phyloP scores from a whole-genome alignment of 2,113 vertebrate species.

The Hiodon alosoides region DNA sequence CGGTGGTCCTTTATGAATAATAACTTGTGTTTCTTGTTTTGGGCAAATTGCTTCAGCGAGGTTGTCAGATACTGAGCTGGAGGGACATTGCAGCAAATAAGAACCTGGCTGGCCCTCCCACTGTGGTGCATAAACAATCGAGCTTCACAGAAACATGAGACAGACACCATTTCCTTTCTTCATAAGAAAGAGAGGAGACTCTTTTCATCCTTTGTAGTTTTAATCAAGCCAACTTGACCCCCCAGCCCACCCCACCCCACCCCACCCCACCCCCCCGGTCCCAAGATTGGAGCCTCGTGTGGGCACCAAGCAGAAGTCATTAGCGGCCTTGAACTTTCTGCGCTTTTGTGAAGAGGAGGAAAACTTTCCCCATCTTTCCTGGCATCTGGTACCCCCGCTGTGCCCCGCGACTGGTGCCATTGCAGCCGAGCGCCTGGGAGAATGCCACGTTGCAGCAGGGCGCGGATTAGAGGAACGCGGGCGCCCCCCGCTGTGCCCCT shows the following conservation, averaged over 20 bases:
- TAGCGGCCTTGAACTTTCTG: conserved; percentile 5
- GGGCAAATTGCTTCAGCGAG: conserved; percentile 21
- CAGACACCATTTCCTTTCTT: conserved; percentile 20
- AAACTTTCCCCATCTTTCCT: conserved; percentile 3
- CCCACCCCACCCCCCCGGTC: too few species aligned
- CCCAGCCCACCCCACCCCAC: not conserved
- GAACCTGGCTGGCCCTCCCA: conserved; percentile 16
- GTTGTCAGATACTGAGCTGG: conserved; percentile 9
- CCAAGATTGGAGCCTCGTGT: not conserved
- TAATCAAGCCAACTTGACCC: conserved; percentile 10
- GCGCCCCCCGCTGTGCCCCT: not conserved
- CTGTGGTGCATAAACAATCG: conserved; percentile 28
- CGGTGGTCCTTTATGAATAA: conserved; percentile 13
- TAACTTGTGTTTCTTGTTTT: conserved; percentile 12
- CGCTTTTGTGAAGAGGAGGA: not conserved
- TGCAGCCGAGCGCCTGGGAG: conserved; percentile 1
- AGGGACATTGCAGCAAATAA: conserved; percentile 2
- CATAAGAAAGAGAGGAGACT: not conserved
- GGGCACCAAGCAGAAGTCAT: not conserved
- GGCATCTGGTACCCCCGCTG: not conserved
- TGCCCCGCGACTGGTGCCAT: not conserved
- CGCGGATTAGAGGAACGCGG: conserved; percentile 1
- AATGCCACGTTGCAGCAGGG: not conserved
- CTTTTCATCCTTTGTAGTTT: conserved; percentile 19
- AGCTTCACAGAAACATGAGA: conserved; percentile 24